Percentiles rank a stretch among this genome's conserved stretches.
Evolutionary conservation across 2,113 vertebrate species (phyloP).

Genomic region (Hippocampus zosterae): DNA sequence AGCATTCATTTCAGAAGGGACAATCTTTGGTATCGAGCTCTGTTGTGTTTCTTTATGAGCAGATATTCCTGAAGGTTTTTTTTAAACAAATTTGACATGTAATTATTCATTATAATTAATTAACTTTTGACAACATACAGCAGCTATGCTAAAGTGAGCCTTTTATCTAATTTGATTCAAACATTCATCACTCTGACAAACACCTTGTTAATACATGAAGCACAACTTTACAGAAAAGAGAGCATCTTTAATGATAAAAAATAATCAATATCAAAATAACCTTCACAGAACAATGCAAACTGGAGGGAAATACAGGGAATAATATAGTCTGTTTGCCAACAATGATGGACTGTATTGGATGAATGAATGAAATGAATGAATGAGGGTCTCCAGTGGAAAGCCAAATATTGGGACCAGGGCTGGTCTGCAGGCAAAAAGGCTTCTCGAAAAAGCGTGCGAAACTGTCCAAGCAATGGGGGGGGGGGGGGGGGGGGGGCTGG

Average conservation of each 20-base stretch:
- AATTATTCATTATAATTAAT: too few species aligned
- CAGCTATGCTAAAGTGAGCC: neutral
- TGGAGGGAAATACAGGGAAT: neutral
- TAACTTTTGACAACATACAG: too few species aligned
- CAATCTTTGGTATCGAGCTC: neutral
- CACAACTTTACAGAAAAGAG: neutral
- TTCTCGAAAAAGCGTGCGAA: constrained; percentile 39
- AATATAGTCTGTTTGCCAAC: neutral
- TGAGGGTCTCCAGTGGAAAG: constrained; percentile 43
- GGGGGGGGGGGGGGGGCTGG: constrained; percentile 16
- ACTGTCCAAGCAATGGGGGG: constrained; percentile 4
- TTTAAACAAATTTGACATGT: too few species aligned
- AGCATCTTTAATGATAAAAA: constrained; percentile 19
- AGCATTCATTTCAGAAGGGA: neutral
- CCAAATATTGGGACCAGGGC: constrained; percentile 26
- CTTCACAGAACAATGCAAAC: constrained; percentile 20
- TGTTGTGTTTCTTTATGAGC: neutral
- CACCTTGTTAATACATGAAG: neutral
- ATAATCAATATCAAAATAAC: neutral
- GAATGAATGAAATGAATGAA: neutral
- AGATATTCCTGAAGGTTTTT: neutral
- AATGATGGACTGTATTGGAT: constrained; percentile 3
- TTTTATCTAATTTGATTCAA: neutral
- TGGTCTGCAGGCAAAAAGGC: constrained; percentile 25
- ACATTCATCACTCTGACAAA: neutral